These are phyloP conservation scores for Hydrolagus colliei DNA, from an alignment of 2,797 vertebrate species.

Conservation along the genomic window DNA sequence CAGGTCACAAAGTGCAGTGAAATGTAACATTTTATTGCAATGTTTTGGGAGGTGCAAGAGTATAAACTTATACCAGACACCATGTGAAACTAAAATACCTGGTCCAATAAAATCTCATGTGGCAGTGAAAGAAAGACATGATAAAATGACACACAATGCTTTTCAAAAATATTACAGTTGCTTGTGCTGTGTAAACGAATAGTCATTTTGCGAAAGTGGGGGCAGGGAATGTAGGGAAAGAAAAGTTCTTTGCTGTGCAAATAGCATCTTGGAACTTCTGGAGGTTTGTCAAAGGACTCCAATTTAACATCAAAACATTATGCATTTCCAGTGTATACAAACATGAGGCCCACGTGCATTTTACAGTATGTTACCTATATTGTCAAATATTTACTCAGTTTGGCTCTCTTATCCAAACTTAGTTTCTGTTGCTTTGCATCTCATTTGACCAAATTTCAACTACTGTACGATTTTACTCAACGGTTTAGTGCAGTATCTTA, in stretches of 20 bases:
- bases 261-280: neutral
- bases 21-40: slow-evolving; percentile 47
- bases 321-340: neutral
- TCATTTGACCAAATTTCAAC: neutral
- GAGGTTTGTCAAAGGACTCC: neutral
- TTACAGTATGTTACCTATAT: neutral
- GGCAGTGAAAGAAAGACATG: neutral
- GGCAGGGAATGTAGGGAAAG: neutral
- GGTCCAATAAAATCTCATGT: neutral
- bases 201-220: neutral
- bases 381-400: no score
- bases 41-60: neutral
- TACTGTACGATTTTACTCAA: neutral
- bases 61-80: neutral
- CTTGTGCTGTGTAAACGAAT: neutral
- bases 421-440: neutral
- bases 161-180: neutral
- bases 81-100: neutral
- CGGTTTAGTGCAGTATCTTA: neutral
- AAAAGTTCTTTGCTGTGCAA: neutral
- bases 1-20: slow-evolving; percentile 71
- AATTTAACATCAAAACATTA: neutral
- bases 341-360: neutral
- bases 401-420: neutral
- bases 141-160: neutral